Evolutionary conservation across 2,113 vertebrate genomes (phyloP).

Genomic region (Aptenodytes forsteri): DNA sequence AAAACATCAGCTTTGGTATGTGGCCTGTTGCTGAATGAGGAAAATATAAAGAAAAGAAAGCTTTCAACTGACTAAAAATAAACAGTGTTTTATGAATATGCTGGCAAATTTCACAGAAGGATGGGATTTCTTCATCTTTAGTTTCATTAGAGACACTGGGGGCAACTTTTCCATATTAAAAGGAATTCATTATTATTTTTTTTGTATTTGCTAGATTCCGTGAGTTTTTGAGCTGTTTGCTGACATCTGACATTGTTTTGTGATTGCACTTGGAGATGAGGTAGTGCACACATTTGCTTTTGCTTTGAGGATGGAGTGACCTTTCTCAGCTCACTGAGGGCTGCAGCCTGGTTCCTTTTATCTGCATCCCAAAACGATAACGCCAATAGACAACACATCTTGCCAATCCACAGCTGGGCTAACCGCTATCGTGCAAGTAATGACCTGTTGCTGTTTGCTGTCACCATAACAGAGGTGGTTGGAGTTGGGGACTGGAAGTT

Average conservation of each 20-base stretch:
- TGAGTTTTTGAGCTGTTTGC: constrained; percentile 1
- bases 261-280: not conserved
- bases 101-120: not conserved
- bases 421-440: accelerated
- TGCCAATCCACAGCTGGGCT: accelerated
- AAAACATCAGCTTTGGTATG: not conserved
- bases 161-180: constrained; percentile 42
- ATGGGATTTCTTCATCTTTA: constrained; percentile 42
- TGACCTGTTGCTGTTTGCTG: not conserved
- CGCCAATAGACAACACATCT: not conserved
- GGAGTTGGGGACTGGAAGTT: not conserved
- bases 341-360: not conserved
- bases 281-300: not conserved
- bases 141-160: not conserved
- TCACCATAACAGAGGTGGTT: not conserved
- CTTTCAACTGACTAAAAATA: constrained; percentile 48
- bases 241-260: constrained; percentile 18
- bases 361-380: not conserved
- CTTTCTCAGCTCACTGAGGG: not conserved
- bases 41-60: not conserved
- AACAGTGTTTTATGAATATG: not conserved
- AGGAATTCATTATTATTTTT: not conserved
- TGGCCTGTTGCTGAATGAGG: not conserved
- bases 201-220: not conserved
- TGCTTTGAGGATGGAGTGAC: not conserved